Percentiles rank a stretch among this genome's conserved stretches.
Conservation (phyloP, 2,888 invertebrate species). For the Philonicus albiceps region DNA sequence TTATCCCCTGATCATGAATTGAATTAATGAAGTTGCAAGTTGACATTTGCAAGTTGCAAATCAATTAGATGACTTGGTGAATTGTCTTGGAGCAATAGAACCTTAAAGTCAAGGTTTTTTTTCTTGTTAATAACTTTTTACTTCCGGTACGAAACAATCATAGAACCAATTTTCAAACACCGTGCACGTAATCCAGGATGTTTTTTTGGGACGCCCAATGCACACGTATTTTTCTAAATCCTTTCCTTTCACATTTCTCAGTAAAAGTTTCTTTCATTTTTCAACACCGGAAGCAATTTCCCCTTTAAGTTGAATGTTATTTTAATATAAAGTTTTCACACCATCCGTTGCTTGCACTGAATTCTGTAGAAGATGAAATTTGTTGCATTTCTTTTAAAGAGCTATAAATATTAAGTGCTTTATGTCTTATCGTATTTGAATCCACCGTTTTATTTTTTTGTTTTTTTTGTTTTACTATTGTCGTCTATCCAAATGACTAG, state of each 20-base stretch:
- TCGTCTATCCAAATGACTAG: constrained; percentile 18
- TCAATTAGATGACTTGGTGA: neutral
- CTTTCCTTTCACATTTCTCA: too few species aligned
- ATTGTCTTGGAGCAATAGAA: neutral
- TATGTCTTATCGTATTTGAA: too few species aligned
- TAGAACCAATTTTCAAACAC: too few species aligned
- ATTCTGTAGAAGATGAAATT: too few species aligned
- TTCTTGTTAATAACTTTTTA: neutral
- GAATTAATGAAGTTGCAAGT: neutral
- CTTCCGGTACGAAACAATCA: too few species aligned
- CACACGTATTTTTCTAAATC: constrained; percentile 48
- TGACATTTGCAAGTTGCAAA: neutral
- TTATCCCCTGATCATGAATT: neutral
- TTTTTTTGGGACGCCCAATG: too few species aligned
- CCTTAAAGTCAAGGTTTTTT: too few species aligned
- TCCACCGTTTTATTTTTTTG: too few species aligned
- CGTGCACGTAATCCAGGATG: too few species aligned
- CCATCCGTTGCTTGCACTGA: neutral
- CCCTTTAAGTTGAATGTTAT: neutral
- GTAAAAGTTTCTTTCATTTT: neutral
- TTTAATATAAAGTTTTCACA: neutral
- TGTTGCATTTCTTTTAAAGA: too few species aligned
- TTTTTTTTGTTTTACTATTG: neutral
- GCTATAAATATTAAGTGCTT: too few species aligned
- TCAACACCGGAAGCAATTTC: neutral